These are phyloP conservation scores for Elephas maximus DNA, from an alignment of 2,113 vertebrate genomes.

Conservation along the genomic window DNA sequence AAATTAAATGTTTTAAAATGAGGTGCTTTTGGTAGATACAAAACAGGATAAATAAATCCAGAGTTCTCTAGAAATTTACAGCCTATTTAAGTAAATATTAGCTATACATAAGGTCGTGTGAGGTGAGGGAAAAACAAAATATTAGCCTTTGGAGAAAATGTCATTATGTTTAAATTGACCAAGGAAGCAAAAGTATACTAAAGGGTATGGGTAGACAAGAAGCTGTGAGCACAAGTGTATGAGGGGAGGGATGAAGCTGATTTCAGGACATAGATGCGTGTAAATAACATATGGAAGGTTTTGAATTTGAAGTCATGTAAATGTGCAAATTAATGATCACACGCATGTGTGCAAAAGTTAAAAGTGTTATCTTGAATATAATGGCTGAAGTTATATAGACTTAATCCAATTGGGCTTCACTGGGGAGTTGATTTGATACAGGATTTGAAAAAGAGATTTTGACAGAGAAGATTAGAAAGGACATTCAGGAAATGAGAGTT, in stretches of 20 bases:
- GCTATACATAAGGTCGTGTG: neutral
- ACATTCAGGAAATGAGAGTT: neutral
- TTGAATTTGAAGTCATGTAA: neutral
- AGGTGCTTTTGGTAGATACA: neutral
- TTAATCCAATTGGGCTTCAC: neutral
- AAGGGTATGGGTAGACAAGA: neutral
- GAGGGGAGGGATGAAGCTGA: neutral
- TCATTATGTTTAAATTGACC: neutral
- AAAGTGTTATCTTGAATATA: neutral
- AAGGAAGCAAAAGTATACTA: neutral
- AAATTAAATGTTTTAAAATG: neutral
- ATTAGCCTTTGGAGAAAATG: neutral
- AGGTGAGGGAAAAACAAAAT: neutral
- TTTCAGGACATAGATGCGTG: neutral
- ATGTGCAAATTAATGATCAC: neutral
- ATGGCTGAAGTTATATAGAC: neutral
- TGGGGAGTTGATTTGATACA: neutral
- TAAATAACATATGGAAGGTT: neutral
- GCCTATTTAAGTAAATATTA: neutral
- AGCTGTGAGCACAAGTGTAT: neutral
- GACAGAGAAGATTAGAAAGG: neutral
- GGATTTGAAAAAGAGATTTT: neutral
- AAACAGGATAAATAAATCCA: neutral
- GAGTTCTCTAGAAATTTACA: neutral
- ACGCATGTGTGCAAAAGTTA: neutral